phyloP scores from a whole-genome alignment of 2,113 vertebrate genomes.

The Epinephelus fuscoguttatus region DNA sequence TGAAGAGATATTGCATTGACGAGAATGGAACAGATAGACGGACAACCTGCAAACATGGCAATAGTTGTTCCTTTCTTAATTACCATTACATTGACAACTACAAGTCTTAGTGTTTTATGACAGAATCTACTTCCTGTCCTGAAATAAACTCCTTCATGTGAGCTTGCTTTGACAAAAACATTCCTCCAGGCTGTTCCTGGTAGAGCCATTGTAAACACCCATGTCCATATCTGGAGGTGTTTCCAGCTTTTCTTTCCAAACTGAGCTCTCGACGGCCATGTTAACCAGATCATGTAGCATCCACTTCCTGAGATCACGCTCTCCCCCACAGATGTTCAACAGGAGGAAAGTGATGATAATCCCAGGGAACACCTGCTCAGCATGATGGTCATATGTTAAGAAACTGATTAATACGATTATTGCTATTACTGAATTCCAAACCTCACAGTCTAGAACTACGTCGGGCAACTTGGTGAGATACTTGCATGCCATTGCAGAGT shows the following conservation, averaged over 20 bases:
- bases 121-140: conserved; percentile 32
- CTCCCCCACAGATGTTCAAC: conserved; percentile 6
- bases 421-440: background rate
- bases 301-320: background rate
- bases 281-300: background rate
- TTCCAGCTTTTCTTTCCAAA: conserved; percentile 16
- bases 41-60: too few relatives aligned
- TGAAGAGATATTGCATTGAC: too few relatives aligned
- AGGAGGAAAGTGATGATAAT: background rate
- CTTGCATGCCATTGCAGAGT: too few relatives aligned
- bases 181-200: conserved; percentile 6
- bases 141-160: conserved; percentile 12
- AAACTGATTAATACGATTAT: conserved; percentile 17
- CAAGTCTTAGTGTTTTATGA: background rate
- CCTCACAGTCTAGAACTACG: background rate
- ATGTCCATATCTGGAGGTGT: background rate
- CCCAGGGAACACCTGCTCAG: conserved; percentile 32
- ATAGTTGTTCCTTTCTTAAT: background rate
- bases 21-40: too few relatives aligned
- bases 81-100: too few relatives aligned
- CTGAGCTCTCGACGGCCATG: background rate
- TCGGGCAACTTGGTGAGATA: background rate
- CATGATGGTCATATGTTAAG: background rate
- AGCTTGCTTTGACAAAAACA: background rate
- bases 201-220: conserved; percentile 8